These are phyloP conservation scores for Pampusana beccarii DNA, from an alignment of 2,113 vertebrate genomes.

Conservation along the genomic window DNA sequence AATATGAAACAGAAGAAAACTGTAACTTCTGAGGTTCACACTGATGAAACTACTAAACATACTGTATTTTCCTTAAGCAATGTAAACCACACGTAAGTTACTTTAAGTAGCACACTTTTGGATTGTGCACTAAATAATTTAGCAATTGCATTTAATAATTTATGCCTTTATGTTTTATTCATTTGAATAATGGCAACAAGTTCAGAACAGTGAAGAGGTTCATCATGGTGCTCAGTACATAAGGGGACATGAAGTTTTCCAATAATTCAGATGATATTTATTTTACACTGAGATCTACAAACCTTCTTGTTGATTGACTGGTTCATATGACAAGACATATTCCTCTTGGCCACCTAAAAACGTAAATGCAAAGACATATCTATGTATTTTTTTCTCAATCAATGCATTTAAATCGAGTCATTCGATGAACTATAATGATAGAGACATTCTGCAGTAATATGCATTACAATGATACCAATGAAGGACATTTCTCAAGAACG, in stretches of 20 bases:
- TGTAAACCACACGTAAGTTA: neutral
- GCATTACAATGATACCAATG: neutral
- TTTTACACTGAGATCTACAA: conserved; percentile 52
- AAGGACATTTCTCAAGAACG: neutral
- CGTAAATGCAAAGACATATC: conserved; percentile 33
- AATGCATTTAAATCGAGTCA: neutral
- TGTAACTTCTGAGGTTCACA: neutral
- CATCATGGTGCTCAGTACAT: neutral
- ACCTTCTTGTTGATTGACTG: conserved; percentile 96
- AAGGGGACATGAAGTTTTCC: neutral
- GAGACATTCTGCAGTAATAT: neutral
- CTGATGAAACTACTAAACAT: neutral
- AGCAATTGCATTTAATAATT: neutral
- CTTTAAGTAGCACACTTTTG: neutral
- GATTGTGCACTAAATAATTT: neutral
- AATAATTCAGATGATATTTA: neutral
- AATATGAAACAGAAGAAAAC: neutral
- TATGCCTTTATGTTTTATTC: neutral
- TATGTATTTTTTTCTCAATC: neutral
- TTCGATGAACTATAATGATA: neutral
- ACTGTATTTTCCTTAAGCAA: neutral
- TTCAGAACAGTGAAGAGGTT: neutral
- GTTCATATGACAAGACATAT: conserved; percentile 94
- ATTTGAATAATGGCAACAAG: neutral
- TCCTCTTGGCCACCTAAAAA: conserved; percentile 93